Conservation (phyloP, 2,888 invertebrate genomes). For the Cheilosia scutellata region DNA sequence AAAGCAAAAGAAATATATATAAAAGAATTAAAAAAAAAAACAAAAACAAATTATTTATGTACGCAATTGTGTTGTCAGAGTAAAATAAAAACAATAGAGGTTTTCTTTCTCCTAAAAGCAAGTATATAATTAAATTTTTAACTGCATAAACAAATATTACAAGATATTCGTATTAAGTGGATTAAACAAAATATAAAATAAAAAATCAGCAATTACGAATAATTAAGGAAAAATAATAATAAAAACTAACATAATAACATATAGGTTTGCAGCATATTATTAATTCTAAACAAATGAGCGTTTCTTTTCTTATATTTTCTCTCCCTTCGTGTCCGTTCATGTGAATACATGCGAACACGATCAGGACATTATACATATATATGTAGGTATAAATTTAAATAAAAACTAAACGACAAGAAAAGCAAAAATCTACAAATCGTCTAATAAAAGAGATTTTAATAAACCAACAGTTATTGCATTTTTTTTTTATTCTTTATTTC, state of each 20-base stretch:
- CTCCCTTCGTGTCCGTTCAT: constrained; percentile 59
- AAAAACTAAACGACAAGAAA: constrained; percentile 45
- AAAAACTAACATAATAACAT: constrained; percentile 51
- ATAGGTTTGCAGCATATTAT: constrained; percentile 67
- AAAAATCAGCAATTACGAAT: constrained; percentile 57
- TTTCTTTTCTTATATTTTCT: constrained; percentile 37
- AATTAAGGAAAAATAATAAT: constrained; percentile 47
- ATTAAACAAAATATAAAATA: constrained; percentile 30
- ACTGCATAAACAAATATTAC: constrained; percentile 51
- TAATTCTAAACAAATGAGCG: constrained; percentile 49
- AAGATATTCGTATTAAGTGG: constrained; percentile 59
- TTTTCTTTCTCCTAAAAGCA: constrained; percentile 42
- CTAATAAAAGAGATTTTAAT: constrained; percentile 73
- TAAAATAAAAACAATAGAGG: constrained; percentile 44
- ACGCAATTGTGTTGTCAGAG: constrained; percentile 68
- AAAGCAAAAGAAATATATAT: constrained; percentile 52
- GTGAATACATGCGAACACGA: constrained; percentile 50
- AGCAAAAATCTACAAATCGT: constrained; percentile 60
- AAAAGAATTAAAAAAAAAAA: constrained; percentile 58
- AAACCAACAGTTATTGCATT: constrained; percentile 29
- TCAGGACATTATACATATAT: constrained; percentile 64
- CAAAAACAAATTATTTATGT: constrained; percentile 63
- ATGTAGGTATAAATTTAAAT: constrained; percentile 41
- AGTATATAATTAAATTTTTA: constrained; percentile 51
- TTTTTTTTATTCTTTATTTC: background rate